Conservation (phyloP, 2,888 invertebrate species). For the Yponomeuta evonymella region DNA sequence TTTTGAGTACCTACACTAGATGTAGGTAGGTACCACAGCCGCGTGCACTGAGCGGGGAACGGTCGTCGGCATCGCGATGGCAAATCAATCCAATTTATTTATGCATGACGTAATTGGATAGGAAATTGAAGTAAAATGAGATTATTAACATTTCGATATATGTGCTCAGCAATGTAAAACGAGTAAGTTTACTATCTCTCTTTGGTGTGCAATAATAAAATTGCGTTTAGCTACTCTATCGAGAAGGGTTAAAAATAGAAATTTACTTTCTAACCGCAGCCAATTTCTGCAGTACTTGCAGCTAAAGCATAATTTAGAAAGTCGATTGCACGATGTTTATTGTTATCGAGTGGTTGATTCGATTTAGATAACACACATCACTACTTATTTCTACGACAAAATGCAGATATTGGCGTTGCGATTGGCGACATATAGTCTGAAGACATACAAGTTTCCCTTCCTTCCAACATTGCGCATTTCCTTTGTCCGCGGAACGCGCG, state of each 20-base stretch:
- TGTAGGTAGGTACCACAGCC: too few species aligned
- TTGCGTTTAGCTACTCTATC: not conserved
- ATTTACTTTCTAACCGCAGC: conserved; percentile 12
- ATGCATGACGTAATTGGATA: conserved; percentile 5
- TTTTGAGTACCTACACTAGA: too few species aligned
- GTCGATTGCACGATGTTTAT: conserved; percentile 1
- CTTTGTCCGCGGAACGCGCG: not conserved
- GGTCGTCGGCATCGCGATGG: not conserved
- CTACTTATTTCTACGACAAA: not conserved
- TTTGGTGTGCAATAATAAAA: not conserved
- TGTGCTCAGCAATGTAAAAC: not conserved
- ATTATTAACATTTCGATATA: conserved; percentile 5
- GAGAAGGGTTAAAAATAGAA: conserved; percentile 11
- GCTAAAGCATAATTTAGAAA: conserved; percentile 6
- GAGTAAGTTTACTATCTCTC: not conserved
- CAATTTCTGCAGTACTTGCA: conserved; percentile 8
- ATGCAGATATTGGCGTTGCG: not conserved
- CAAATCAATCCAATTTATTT: not conserved
- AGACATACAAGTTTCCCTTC: not conserved
- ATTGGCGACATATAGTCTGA: not conserved
- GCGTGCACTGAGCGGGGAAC: too few species aligned
- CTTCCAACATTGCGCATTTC: not conserved
- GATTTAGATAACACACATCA: conserved; percentile 1
- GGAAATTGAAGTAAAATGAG: conserved; percentile 11
- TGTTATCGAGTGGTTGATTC: not conserved